phyloP scores from a whole-genome alignment of 2,888 invertebrate genomes.

The Beris morrisii region DNA sequence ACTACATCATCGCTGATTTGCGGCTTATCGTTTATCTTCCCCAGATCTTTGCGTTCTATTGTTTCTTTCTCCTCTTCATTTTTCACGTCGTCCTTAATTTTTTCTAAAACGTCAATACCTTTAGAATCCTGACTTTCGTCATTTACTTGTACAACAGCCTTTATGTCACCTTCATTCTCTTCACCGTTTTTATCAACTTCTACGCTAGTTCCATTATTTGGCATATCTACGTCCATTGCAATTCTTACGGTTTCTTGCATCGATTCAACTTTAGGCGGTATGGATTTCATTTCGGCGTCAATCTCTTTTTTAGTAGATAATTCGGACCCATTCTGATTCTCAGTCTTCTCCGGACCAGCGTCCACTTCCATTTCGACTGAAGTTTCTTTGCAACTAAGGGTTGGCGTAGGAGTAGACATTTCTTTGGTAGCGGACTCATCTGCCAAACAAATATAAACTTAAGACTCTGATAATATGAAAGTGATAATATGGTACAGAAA shows the following conservation, averaged over 20 bases:
- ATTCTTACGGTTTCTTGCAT: not conserved
- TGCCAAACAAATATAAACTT: too few relatives aligned
- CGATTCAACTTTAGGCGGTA: not conserved
- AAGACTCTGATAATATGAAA: too few relatives aligned
- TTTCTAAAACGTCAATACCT: too few relatives aligned
- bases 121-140: too few relatives aligned
- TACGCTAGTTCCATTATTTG: slow-evolving; percentile 9
- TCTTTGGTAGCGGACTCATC: too few relatives aligned
- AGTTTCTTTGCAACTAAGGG: slow-evolving; percentile 4
- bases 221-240: slow-evolving; percentile 18
- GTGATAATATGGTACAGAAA: too few relatives aligned
- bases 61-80: too few relatives aligned
- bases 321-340: slow-evolving; percentile 16
- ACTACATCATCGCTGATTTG: too few relatives aligned
- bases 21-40: too few relatives aligned
- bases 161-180: not conserved
- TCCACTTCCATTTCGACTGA: slow-evolving; percentile 25
- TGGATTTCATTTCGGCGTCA: not conserved
- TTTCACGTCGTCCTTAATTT: too few relatives aligned
- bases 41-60: too few relatives aligned
- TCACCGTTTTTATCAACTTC: not conserved
- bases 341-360: not conserved
- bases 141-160: not conserved
- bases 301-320: not conserved
- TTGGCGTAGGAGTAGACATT: too few relatives aligned